These are phyloP conservation scores for Anorthoa munda DNA, from an alignment of 2,888 invertebrate genomes.

Conservation along the genomic window DNA sequence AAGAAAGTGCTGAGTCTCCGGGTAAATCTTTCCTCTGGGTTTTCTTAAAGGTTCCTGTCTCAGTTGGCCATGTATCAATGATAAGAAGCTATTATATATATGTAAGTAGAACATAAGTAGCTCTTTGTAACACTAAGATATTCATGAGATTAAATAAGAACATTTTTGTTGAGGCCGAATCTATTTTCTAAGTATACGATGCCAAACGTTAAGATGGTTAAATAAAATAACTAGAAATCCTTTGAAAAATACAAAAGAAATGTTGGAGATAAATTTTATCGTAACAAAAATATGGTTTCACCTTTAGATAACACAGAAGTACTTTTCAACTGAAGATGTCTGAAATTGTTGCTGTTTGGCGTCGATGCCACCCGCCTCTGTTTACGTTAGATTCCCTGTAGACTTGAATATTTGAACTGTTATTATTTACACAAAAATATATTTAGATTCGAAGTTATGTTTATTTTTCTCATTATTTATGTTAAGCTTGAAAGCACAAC, in stretches of 20 bases:
- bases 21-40: conserved; percentile 35
- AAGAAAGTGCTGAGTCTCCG: conserved; percentile 40
- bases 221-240: conserved; percentile 6
- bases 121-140: conserved; percentile 20
- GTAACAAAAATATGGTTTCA: conserved; percentile 7
- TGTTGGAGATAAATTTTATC: conserved; percentile 6
- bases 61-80: conserved; percentile 9
- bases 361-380: too few relatives aligned
- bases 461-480: too few relatives aligned
- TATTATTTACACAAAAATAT: too few relatives aligned
- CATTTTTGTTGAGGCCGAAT: conserved; percentile 7
- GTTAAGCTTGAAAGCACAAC: too few relatives aligned
- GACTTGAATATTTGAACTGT: too few relatives aligned
- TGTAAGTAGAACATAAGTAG: conserved; percentile 37
- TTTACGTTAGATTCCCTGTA: too few relatives aligned
- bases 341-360: too few relatives aligned
- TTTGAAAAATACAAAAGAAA: conserved; percentile 10
- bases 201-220: not conserved
- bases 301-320: conserved; percentile 37
- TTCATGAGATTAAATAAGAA: conserved; percentile 29
- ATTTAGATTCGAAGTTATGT: too few relatives aligned
- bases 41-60: conserved; percentile 25
- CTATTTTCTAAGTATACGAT: not conserved
- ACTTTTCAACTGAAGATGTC: too few relatives aligned
- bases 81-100: conserved; percentile 35